Conservation (phyloP, 2,888 invertebrate species). For the Diarsia rubi region DNA sequence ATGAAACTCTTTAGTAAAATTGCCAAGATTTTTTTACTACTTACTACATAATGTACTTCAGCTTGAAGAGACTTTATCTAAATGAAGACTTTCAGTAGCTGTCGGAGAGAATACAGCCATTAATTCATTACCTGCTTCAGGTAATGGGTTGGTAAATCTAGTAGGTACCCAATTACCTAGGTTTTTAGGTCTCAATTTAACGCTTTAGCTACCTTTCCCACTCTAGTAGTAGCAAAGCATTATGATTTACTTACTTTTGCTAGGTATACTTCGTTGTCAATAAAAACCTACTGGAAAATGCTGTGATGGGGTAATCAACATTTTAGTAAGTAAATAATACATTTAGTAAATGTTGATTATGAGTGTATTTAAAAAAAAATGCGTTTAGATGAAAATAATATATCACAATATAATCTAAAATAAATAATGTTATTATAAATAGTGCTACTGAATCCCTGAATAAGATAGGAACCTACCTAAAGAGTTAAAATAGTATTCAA, state of each 20-base stretch:
- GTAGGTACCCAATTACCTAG: no score
- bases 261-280: not conserved
- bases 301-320: not conserved
- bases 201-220: not conserved
- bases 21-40: not conserved
- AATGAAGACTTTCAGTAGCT: not conserved
- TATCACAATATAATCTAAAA: no score
- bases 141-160: not conserved
- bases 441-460: not conserved
- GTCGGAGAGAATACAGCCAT: not conserved
- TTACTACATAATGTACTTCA: not conserved
- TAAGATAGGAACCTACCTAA: not conserved
- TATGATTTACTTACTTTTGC: not conserved
- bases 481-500: no score
- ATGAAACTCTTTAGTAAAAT: no score
- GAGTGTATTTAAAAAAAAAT: no score
- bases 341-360: slow-evolving; percentile 4
- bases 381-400: no score
- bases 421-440: no score
- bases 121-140: not conserved
- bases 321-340: not conserved
- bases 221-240: not conserved
- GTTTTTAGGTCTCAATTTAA: not conserved
- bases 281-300: not conserved
- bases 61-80: no score